Evolutionary conservation across 2,888 invertebrate genomes (phyloP).

Genomic region (Agrotis exclamationis): DNA sequence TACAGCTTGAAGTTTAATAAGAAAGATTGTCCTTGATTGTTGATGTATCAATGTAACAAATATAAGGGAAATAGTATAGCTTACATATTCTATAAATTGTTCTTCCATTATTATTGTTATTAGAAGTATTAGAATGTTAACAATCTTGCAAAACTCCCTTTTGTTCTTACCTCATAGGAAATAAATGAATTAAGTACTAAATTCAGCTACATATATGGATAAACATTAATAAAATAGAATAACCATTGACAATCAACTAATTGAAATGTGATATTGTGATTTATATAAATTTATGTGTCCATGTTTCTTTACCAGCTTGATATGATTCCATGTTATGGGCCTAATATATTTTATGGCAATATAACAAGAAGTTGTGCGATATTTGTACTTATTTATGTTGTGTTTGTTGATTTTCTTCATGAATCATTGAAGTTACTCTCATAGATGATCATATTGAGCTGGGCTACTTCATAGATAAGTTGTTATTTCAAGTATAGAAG

Average conservation of each 20-base stretch:
- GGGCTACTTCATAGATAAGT: slow-evolving; percentile 45
- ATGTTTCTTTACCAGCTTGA: slow-evolving; percentile 60
- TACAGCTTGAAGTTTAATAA: slow-evolving; percentile 35
- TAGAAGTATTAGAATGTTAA: slow-evolving; percentile 46
- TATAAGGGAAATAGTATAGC: slow-evolving; percentile 29
- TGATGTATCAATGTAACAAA: slow-evolving; percentile 30
- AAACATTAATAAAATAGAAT: slow-evolving; percentile 32
- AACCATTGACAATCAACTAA: slow-evolving; percentile 56
- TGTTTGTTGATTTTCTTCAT: slow-evolving; percentile 58
- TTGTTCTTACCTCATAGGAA: slow-evolving; percentile 47
- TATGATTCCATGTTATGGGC: slow-evolving; percentile 50
- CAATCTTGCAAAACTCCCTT: slow-evolving; percentile 30
- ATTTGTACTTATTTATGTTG: slow-evolving; percentile 54
- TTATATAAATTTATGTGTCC: slow-evolving; percentile 58
- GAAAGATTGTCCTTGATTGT: slow-evolving; percentile 38
- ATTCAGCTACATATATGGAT: slow-evolving; percentile 19
- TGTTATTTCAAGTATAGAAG: slow-evolving; percentile 50
- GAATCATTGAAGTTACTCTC: slow-evolving; percentile 37
- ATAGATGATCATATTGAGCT: slow-evolving; percentile 62
- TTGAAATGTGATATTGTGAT: slow-evolving; percentile 65
- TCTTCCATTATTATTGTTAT: slow-evolving; percentile 35
- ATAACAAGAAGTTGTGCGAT: slow-evolving; percentile 42
- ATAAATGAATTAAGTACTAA: slow-evolving; percentile 38
- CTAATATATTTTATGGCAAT: slow-evolving; percentile 46
- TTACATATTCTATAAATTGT: slow-evolving; percentile 33